phyloP scores from a whole-genome alignment of 2,113 vertebrate genomes.

The Phrynocephalus versicolor region DNA sequence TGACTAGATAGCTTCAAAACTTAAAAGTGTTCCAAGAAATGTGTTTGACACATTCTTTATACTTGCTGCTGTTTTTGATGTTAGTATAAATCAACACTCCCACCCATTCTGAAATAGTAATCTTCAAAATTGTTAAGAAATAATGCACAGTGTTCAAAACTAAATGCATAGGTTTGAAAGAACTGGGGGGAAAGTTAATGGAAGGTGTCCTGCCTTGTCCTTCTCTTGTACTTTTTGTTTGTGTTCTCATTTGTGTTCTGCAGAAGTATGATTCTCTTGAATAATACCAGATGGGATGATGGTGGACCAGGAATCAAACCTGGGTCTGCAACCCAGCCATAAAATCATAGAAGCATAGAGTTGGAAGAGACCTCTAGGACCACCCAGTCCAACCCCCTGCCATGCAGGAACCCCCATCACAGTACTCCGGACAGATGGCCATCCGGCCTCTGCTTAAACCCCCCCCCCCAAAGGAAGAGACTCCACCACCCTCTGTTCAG shows the following conservation, averaged over 20 bases:
- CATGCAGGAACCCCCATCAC: too few relatives aligned
- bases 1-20: constrained; percentile 28
- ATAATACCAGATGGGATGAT: not conserved
- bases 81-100: constrained; percentile 11
- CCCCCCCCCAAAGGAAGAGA: too few relatives aligned
- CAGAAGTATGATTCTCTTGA: not conserved
- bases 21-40: not conserved
- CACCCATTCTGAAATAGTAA: not conserved
- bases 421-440: too few relatives aligned
- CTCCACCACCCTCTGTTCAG: too few relatives aligned
- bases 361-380: too few relatives aligned
- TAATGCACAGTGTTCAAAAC: not conserved
- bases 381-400: too few relatives aligned
- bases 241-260: not conserved
- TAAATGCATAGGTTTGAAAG: not conserved
- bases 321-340: too few relatives aligned
- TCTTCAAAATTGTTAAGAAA: not conserved
- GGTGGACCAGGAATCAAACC: too few relatives aligned
- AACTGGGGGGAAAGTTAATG: not conserved
- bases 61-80: constrained; percentile 37
- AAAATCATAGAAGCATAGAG: too few relatives aligned
- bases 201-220: not conserved
- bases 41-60: constrained; percentile 31
- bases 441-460: too few relatives aligned
- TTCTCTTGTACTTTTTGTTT: not conserved